These are phyloP conservation scores for Phasianus colchicus DNA, from an alignment of 2,113 vertebrate genomes.

Conservation along the genomic window DNA sequence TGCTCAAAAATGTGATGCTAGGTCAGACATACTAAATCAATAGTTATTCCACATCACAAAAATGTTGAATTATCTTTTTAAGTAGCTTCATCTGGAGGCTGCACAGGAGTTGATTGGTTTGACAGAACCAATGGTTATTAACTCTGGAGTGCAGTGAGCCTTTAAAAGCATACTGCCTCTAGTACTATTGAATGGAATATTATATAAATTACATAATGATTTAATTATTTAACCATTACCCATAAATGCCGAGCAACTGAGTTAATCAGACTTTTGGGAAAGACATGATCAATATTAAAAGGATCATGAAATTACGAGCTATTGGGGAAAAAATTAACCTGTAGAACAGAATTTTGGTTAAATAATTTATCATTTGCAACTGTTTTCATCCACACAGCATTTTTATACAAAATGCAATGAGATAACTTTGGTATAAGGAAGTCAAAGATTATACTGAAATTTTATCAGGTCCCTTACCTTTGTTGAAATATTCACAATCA, in stretches of 20 bases:
- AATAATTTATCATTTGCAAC: background rate
- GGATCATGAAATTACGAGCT: background rate
- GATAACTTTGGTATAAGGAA: background rate
- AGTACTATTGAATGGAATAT: background rate
- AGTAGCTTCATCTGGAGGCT: conserved; percentile 29
- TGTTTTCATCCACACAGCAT: background rate
- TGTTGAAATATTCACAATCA: conserved; percentile 98
- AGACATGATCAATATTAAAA: background rate
- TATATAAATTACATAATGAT: background rate
- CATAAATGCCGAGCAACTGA: background rate
- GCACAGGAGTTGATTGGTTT: background rate
- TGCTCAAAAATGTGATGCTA: background rate
- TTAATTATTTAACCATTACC: background rate
- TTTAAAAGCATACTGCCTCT: background rate
- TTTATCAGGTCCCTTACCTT: conserved; percentile 80
- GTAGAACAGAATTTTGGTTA: background rate
- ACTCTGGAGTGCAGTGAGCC: background rate
- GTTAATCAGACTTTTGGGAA: background rate
- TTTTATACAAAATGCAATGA: background rate
- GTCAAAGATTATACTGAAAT: accelerated
- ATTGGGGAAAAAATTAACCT: background rate
- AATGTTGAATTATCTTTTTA: background rate
- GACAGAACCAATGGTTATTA: background rate
- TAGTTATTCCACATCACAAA: background rate
- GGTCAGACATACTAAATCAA: background rate